Conservation (phyloP, 2,113 vertebrate species). For the Zapus hudsonius region DNA sequence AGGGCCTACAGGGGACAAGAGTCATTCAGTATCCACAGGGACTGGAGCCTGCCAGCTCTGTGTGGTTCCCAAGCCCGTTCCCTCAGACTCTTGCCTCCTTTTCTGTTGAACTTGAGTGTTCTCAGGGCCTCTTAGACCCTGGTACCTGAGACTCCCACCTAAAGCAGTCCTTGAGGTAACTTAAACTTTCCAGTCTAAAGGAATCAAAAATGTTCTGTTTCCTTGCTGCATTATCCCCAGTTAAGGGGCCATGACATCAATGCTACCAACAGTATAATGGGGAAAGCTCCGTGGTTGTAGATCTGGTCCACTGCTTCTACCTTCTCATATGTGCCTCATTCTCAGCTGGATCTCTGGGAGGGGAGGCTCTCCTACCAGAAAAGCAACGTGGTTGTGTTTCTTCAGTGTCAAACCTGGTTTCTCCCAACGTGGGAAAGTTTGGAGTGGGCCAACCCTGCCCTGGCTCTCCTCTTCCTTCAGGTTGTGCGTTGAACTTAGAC, state of each 20-base stretch:
- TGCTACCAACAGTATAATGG: not conserved
- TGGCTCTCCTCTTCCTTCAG: conserved; percentile 50
- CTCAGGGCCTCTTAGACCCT: not conserved
- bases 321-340: not conserved
- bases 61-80: not conserved
- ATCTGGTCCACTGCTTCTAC: not conserved
- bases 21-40: not conserved
- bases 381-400: not conserved
- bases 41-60: not conserved
- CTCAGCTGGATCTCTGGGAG: not conserved
- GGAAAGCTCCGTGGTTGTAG: not conserved
- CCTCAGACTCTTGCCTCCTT: not conserved
- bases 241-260: not conserved
- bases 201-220: not conserved
- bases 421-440: not conserved
- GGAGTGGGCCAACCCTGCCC: conserved; percentile 10
- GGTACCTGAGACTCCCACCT: not conserved
- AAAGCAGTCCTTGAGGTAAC: not conserved
- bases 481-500: conserved; percentile 21
- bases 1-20: not conserved
- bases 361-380: not conserved
- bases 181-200: not conserved
- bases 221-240: not conserved
- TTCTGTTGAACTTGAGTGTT: not conserved
- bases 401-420: not conserved